Percentiles rank a stretch among this genome's conserved stretches.
phyloP scores from a whole-genome alignment of 2,888 invertebrate species.

The Ditula angustiorana region DNA sequence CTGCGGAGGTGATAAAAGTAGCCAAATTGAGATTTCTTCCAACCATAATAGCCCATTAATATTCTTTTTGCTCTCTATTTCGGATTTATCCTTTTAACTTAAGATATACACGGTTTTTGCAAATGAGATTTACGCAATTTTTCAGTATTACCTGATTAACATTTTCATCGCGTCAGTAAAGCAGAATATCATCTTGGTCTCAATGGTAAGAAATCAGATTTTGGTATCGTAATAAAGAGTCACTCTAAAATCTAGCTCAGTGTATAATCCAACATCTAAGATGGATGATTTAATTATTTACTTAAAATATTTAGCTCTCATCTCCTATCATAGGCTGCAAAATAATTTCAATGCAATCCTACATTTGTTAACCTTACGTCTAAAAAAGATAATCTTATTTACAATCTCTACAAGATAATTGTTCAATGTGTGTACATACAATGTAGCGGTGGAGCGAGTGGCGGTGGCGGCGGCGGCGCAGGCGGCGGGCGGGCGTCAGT shows the following conservation, averaged over 20 bases:
- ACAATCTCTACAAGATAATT: conserved; percentile 76
- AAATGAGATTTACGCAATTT: background rate
- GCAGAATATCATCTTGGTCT: conserved; percentile 71
- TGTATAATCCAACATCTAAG: conserved; percentile 70
- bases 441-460: conserved; percentile 44
- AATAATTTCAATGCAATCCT: conserved; percentile 78
- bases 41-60: background rate
- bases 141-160: background rate
- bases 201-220: conserved; percentile 61
- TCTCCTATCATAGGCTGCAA: conserved; percentile 75
- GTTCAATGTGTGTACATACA: conserved; percentile 71
- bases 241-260: conserved; percentile 63
- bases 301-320: conserved; percentile 56
- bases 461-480: conserved; percentile 27
- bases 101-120: background rate
- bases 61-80: background rate
- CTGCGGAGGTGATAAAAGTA: background rate
- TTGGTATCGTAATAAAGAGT: conserved; percentile 72
- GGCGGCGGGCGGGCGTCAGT: conserved; percentile 63
- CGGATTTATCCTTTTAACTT: background rate
- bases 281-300: conserved; percentile 58
- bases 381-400: conserved; percentile 81
- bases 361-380: conserved; percentile 75
- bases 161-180: conserved; percentile 39
- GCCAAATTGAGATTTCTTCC: background rate